Evolutionary conservation across 2,888 invertebrate genomes (phyloP).

Genomic region (Dascillus cervinus): DNA sequence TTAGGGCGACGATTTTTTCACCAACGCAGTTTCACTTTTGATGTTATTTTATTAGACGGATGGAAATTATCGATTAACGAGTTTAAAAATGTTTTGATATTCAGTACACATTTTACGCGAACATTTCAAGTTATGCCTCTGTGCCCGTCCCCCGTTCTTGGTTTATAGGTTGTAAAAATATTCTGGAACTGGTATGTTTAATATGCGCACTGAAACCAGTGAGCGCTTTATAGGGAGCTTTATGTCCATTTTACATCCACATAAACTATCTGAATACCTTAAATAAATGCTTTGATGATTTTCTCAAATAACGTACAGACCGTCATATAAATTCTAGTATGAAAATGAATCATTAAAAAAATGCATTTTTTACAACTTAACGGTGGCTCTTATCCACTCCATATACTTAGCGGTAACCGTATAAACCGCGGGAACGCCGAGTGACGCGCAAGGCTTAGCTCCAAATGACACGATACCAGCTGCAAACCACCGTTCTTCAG

Average conservation of each 20-base stretch:
- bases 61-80: background rate
- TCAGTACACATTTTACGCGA: too few relatives aligned
- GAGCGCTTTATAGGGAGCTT: constrained; percentile 26
- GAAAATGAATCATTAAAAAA: too few relatives aligned
- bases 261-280: constrained; percentile 30
- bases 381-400: constrained; percentile 50
- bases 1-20: constrained; percentile 4
- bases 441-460: constrained; percentile 52
- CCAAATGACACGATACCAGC: constrained; percentile 65
- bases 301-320: constrained; percentile 18
- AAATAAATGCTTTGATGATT: constrained; percentile 29
- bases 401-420: constrained; percentile 54
- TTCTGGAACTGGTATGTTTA: constrained; percentile 29
- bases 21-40: background rate
- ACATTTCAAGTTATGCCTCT: constrained; percentile 28
- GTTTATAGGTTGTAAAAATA: constrained; percentile 35
- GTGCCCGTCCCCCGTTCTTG: constrained; percentile 18
- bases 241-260: constrained; percentile 29
- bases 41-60: background rate
- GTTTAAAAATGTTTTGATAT: background rate
- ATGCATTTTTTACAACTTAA: constrained; percentile 2
- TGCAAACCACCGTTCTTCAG: constrained; percentile 47
- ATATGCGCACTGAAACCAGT: constrained; percentile 31
- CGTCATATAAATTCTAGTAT: too few relatives aligned
- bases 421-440: constrained; percentile 62